Evolutionary conservation across 2,113 vertebrate genomes (phyloP).

Genomic region (Mionectes macconnelli): DNA sequence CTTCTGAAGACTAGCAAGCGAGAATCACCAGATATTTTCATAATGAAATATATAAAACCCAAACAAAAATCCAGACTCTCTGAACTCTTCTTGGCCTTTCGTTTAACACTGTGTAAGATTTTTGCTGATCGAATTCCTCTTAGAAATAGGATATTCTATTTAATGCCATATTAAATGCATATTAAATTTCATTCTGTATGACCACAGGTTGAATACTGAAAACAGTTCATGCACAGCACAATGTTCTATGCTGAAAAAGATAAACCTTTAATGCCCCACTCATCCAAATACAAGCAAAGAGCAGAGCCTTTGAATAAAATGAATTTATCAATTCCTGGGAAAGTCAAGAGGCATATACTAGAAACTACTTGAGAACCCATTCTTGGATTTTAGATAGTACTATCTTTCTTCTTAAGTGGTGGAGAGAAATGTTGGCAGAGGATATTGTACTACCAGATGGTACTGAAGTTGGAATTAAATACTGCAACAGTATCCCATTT

Average conservation of each 20-base stretch:
- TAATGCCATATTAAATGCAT: not conserved
- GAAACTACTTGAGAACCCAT: not conserved
- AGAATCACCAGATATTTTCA: not conserved
- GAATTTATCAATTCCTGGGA: not conserved
- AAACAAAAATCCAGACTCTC: not conserved
- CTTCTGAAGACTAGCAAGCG: not conserved
- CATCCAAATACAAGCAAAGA: not conserved
- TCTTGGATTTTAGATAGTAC: not conserved
- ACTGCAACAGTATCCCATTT: not conserved
- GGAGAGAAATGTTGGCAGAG: constrained; percentile 19
- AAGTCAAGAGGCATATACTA: not conserved
- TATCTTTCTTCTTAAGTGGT: not conserved
- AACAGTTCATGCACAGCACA: not conserved
- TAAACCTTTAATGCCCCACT: not conserved
- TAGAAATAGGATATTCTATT: accelerated
- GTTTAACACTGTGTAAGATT: not conserved
- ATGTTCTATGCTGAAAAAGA: not conserved
- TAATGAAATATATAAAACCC: not conserved
- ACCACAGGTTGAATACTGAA: not conserved
- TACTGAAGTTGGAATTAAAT: constrained; percentile 40
- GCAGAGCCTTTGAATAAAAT: not conserved
- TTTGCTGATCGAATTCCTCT: not conserved
- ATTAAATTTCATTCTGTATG: not conserved
- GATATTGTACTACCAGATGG: constrained; percentile 19
- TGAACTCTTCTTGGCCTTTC: not conserved